phyloP scores from a whole-genome alignment of 2,888 invertebrate genomes.

The Hetaerina titia region DNA sequence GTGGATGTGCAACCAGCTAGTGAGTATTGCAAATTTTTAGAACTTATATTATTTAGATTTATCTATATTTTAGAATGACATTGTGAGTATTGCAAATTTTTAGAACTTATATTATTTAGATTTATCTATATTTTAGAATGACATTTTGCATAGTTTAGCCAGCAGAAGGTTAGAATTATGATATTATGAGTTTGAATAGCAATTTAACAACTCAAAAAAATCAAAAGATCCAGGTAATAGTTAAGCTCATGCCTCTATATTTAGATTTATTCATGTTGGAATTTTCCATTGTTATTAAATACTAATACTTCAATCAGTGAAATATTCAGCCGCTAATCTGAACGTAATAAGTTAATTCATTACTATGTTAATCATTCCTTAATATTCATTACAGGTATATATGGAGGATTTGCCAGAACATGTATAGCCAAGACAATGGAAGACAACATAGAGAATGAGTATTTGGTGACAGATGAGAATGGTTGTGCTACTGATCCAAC shows the following conservation, averaged over 20 bases:
- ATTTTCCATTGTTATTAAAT: too few relatives aligned
- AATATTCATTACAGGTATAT: constrained; percentile 83
- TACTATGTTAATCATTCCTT: not conserved
- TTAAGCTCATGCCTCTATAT: not conserved
- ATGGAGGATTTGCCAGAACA: constrained; percentile 95
- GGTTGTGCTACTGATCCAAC: constrained; percentile 95
- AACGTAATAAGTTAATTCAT: not conserved
- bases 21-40: constrained; percentile 73
- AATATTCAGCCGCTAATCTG: too few relatives aligned
- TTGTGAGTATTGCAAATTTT: constrained; percentile 75
- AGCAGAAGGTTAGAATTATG: too few relatives aligned
- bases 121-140: too few relatives aligned
- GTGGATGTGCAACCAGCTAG: constrained; percentile 88
- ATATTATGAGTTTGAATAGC: not conserved
- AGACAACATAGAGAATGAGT: constrained; percentile 92
- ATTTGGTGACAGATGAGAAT: constrained; percentile 94
- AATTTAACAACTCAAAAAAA: not conserved
- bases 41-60: too few relatives aligned
- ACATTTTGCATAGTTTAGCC: too few relatives aligned
- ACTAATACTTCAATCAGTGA: too few relatives aligned
- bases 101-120: too few relatives aligned
- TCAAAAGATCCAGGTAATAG: not conserved
- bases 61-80: too few relatives aligned
- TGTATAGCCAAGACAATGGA: constrained; percentile 96
- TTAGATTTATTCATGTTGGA: too few relatives aligned